Conservation (phyloP, 2,888 invertebrate genomes). For the Drosophila rellima region DNA sequence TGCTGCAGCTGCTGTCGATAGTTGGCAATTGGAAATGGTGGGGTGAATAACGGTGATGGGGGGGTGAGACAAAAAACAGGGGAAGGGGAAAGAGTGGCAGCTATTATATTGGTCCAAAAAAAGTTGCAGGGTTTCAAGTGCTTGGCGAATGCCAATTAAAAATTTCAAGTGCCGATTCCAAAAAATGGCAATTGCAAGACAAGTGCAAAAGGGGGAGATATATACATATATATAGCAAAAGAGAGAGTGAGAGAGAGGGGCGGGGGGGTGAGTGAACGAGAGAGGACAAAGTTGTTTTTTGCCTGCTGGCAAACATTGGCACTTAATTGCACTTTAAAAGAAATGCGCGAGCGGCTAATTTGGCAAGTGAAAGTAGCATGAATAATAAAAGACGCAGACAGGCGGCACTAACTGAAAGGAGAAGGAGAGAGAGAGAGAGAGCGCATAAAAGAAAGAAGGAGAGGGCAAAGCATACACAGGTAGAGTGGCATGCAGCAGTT, state of each 20-base stretch:
- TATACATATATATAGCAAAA: no score
- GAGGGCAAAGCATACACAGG: constrained; percentile 5
- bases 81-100: constrained; percentile 16
- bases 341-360: constrained; percentile 72
- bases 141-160: constrained; percentile 71
- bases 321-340: constrained; percentile 77
- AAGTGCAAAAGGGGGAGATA: not conserved
- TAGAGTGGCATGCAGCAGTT: constrained; percentile 25
- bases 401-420: constrained; percentile 5
- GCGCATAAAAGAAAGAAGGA: not conserved
- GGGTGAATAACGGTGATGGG: no score
- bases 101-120: constrained; percentile 44
- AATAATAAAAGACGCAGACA: constrained; percentile 68
- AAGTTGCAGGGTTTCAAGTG: constrained; percentile 70
- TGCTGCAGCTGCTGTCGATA: constrained; percentile 32
- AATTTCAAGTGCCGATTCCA: constrained; percentile 60
- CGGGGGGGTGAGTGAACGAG: not conserved
- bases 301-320: constrained; percentile 62
- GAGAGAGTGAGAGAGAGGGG: not conserved
- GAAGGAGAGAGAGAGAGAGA: not conserved
- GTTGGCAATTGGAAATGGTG: constrained; percentile 28
- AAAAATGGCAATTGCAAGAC: constrained; percentile 9
- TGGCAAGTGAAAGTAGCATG: constrained; percentile 75
- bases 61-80: not conserved
- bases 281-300: constrained; percentile 11